Conservation (phyloP, 2,113 vertebrate genomes). For the Oreochromis spilurus region DNA sequence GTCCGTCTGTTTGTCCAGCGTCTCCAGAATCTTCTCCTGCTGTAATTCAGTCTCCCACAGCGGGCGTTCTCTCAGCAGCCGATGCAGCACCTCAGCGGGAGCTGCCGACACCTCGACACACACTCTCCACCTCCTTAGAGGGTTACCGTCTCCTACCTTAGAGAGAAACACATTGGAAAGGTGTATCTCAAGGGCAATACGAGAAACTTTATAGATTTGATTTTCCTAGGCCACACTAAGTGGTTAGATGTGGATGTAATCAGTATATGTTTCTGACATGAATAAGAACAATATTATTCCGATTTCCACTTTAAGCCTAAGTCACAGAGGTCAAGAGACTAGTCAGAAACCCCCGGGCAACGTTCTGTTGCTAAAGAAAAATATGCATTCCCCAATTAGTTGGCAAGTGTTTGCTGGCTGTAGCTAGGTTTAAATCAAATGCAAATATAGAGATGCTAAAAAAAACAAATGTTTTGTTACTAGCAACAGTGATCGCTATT, state of each 20-base stretch:
- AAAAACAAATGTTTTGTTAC: accelerated
- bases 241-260: background rate
- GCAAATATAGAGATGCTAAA: background rate
- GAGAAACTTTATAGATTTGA: background rate
- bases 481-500: background rate
- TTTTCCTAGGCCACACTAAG: background rate
- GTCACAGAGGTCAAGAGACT: background rate
- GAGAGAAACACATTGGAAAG: background rate
- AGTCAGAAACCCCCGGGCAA: accelerated
- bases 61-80: slow-evolving; percentile 87
- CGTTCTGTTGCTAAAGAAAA: background rate
- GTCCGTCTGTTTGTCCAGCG: slow-evolving; percentile 88
- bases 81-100: slow-evolving; percentile 84
- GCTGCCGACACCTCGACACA: slow-evolving; percentile 85
- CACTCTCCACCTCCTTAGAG: slow-evolving; percentile 87
- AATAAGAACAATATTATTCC: background rate
- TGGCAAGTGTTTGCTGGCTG: background rate
- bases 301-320: background rate
- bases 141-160: slow-evolving; percentile 91
- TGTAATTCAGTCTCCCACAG: slow-evolving; percentile 88
- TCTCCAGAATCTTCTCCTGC: slow-evolving; percentile 89
- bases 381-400: background rate
- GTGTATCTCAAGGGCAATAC: background rate
- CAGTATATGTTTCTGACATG: background rate
- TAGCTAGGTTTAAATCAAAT: background rate